These are phyloP conservation scores for Odontomyia ornata DNA, from an alignment of 2,888 invertebrate species.

Conservation along the genomic window DNA sequence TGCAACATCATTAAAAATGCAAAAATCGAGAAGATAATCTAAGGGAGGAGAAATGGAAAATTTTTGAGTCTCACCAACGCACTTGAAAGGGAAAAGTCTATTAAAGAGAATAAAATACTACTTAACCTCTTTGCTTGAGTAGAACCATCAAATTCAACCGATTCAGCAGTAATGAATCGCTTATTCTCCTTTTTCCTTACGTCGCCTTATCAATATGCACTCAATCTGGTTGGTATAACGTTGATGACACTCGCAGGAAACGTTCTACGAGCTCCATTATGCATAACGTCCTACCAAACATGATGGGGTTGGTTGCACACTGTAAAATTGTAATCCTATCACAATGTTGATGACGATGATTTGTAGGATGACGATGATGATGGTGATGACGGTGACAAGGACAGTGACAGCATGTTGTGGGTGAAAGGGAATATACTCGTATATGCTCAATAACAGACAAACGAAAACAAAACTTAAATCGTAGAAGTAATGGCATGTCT, in stretches of 20 bases:
- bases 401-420: too few relatives aligned
- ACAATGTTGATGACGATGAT: not conserved
- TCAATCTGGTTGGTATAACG: not conserved
- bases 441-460: slow-evolving; percentile 18
- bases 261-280: not conserved
- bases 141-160: not conserved
- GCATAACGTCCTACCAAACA: not conserved
- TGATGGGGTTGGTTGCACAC: not conserved
- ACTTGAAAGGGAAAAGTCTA: too few relatives aligned
- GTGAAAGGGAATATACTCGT: not conserved
- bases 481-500: slow-evolving; percentile 20
- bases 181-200: not conserved
- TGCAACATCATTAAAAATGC: too few relatives aligned
- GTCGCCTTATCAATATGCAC: slow-evolving; percentile 6
- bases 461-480: slow-evolving; percentile 35
- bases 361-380: too few relatives aligned
- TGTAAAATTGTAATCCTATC: slow-evolving; percentile 8
- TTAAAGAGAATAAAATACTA: too few relatives aligned
- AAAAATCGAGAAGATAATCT: not conserved
- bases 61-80: too few relatives aligned
- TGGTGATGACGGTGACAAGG: too few relatives aligned
- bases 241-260: slow-evolving; percentile 23
- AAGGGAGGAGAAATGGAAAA: not conserved
- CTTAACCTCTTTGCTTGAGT: too few relatives aligned
- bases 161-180: slow-evolving; percentile 2